Conservation (phyloP, 2,888 invertebrate species). For the Tenthredo scrophulariae region DNA sequence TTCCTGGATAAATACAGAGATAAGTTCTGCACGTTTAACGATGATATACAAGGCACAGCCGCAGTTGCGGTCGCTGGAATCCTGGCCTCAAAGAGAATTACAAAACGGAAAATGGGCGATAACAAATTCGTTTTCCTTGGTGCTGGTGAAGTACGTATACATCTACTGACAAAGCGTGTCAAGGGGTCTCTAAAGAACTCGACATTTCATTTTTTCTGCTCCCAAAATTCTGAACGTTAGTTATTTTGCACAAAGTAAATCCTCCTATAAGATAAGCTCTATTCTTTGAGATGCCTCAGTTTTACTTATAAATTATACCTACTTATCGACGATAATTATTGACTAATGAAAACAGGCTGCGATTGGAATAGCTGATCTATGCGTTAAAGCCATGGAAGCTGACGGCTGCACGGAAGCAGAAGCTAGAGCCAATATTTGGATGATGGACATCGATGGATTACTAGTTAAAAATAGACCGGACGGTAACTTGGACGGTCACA, state of each 20-base stretch:
- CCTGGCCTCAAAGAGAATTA: conserved; percentile 88
- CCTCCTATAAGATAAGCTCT: background rate
- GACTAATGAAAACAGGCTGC: conserved; percentile 83
- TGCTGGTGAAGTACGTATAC: conserved; percentile 84
- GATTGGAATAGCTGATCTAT: conserved; percentile 94
- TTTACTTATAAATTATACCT: background rate
- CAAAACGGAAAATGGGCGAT: conserved; percentile 90
- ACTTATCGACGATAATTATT: background rate
- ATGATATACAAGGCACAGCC: conserved; percentile 99
- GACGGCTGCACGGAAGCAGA: conserved; percentile 83
- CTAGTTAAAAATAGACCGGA: conserved; percentile 85
- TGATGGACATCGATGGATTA: conserved; percentile 96
- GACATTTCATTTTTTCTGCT: too few relatives aligned
- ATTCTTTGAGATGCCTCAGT: background rate
- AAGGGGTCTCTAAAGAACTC: background rate
- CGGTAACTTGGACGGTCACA: conserved; percentile 86
- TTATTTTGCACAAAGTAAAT: background rate
- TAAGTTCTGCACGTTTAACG: conserved; percentile 98
- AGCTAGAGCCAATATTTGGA: conserved; percentile 94
- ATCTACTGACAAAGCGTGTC: background rate
- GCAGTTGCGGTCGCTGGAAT: conserved; percentile 97
- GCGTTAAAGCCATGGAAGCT: conserved; percentile 92
- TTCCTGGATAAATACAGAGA: conserved; percentile 94
- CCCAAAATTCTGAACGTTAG: background rate
- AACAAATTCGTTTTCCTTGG: conserved; percentile 95